A percentile compares a stretch with the other conserved stretches of the same genome.
Evolutionary conservation across 1,140 invertebrate species (phyloP).

Genomic region (Calosoma granatense): DNA sequence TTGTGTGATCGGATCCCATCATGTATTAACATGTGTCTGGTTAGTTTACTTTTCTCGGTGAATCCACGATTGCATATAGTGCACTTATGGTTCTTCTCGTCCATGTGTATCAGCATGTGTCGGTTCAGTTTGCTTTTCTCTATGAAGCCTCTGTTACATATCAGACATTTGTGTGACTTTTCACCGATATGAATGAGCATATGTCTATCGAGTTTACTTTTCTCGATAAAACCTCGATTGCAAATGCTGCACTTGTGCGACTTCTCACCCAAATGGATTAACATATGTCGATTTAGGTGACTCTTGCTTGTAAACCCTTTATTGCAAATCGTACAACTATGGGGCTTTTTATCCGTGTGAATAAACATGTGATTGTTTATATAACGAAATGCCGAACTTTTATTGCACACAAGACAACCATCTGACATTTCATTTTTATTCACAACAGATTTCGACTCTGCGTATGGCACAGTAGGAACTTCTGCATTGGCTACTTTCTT

Average conservation of each 20-base stretch:
- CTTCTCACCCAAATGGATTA: background rate
- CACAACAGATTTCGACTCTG: background rate
- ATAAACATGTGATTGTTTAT: conserved; percentile 5
- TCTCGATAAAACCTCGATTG: conserved; percentile 3
- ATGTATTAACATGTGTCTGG: background rate
- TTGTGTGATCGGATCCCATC: background rate
- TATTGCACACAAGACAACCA: background rate
- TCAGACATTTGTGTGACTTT: background rate
- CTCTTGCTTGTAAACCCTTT: conserved; percentile 1
- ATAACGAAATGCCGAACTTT: background rate
- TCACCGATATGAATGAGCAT: conserved; percentile 1
- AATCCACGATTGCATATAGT: background rate
- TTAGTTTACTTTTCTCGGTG: background rate
- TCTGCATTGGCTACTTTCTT: too few relatives aligned
- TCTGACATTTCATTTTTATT: background rate
- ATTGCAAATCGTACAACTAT: background rate
- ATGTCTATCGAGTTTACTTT: background rate
- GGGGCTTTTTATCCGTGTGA: background rate
- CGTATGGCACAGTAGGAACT: background rate
- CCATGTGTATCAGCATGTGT: background rate
- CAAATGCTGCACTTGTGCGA: background rate
- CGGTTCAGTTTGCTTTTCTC: background rate
- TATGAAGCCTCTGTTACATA: background rate
- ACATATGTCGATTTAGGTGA: background rate
- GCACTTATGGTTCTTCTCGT: background rate